These are phyloP conservation scores for Nothocercus nigrocapillus DNA, from an alignment of 2,113 vertebrate genomes.

Conservation along the genomic window DNA sequence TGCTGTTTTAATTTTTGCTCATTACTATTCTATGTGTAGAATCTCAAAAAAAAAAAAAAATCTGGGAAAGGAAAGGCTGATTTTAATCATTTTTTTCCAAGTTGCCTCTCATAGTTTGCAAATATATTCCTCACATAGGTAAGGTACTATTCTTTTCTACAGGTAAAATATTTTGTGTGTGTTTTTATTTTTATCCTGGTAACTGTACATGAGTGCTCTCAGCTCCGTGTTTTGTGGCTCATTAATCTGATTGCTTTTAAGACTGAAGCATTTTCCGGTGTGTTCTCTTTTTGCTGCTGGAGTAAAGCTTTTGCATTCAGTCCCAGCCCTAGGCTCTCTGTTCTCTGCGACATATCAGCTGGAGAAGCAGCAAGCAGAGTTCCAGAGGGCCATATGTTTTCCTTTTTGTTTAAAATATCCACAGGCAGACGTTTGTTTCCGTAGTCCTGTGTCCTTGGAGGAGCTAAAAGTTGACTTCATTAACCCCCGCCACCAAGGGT, in stretches of 20 bases:
- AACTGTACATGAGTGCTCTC: neutral
- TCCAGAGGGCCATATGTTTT: slow-evolving; percentile 57
- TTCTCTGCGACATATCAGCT: neutral
- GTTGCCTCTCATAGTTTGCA: neutral
- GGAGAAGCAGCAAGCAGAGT: slow-evolving; percentile 17
- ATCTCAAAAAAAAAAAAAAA: neutral
- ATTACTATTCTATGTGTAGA: neutral
- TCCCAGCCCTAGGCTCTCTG: neutral
- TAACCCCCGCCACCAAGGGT: neutral
- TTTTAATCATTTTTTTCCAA: neutral
- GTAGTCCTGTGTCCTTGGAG: slow-evolving; percentile 32
- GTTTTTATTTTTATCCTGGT: neutral
- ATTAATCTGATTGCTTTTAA: neutral
- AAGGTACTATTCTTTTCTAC: neutral
- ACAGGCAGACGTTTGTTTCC: slow-evolving; percentile 48
- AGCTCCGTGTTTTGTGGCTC: neutral
- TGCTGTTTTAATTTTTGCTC: neutral
- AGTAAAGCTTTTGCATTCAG: neutral
- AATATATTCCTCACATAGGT: neutral
- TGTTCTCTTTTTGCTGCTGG: neutral
- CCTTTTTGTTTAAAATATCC: slow-evolving; percentile 56
- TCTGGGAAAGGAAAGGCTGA: neutral
- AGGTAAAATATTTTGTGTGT: neutral
- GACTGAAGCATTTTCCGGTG: accelerated
- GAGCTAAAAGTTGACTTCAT: neutral